A percentile compares a stretch with the other conserved stretches of the same genome.
phyloP scores from a whole-genome alignment of 1,140 invertebrate genomes.

The Aethina tumida region DNA sequence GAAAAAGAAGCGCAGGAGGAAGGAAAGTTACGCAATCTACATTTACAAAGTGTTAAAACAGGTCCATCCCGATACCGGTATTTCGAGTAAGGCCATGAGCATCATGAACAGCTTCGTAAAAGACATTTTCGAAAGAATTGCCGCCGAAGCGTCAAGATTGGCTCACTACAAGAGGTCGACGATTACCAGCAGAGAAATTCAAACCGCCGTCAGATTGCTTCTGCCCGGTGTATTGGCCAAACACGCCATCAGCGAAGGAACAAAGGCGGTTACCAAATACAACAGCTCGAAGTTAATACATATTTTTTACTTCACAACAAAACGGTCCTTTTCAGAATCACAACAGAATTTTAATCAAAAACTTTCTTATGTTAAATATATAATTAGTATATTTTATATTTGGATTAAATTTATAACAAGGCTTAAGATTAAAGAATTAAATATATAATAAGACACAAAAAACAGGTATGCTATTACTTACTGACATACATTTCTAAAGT shows the following conservation, averaged over 20 bases:
- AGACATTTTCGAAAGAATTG: slow-evolving; percentile 60
- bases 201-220: slow-evolving; percentile 44
- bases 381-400: too few species aligned
- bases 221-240: slow-evolving; percentile 50
- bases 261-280: slow-evolving; percentile 50
- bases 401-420: too few species aligned
- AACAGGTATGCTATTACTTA: too few species aligned
- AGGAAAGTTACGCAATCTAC: slow-evolving; percentile 60
- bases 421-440: too few species aligned
- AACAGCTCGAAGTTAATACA: slow-evolving; percentile 39
- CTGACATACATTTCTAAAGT: too few species aligned
- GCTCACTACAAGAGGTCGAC: slow-evolving; percentile 59
- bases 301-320: not conserved
- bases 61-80: slow-evolving; percentile 58
- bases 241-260: slow-evolving; percentile 46
- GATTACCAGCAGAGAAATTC: slow-evolving; percentile 44
- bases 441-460: too few species aligned
- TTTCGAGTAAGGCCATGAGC: slow-evolving; percentile 51
- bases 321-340: slow-evolving; percentile 18
- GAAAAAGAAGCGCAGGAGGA: slow-evolving; percentile 46
- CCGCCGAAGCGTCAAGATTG: slow-evolving; percentile 56
- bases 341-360: too few species aligned
- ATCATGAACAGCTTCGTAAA: slow-evolving; percentile 45
- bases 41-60: slow-evolving; percentile 62
- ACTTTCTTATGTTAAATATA: too few species aligned